A percentile compares a stretch with the other conserved stretches of the same genome.
phyloP scores from a whole-genome alignment of 2,797 vertebrate genomes.

The Oreochromis mossambicus region DNA sequence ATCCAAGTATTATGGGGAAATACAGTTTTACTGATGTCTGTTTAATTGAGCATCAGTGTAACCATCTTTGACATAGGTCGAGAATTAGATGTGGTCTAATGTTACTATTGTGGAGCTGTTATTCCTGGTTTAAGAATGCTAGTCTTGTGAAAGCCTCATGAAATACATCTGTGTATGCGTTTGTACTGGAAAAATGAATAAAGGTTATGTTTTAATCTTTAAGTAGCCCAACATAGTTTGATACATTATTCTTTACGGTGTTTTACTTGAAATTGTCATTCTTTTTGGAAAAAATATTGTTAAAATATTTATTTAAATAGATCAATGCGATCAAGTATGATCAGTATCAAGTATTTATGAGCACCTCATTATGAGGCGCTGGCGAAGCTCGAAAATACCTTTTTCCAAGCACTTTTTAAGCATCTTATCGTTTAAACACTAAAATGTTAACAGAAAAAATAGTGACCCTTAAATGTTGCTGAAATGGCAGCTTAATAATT shows the following conservation, averaged over 20 bases:
- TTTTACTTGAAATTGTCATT: neutral
- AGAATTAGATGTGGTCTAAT: neutral
- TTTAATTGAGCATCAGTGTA: neutral
- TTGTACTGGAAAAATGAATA: neutral
- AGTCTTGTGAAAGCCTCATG: neutral
- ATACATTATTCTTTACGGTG: neutral
- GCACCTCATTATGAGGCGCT: neutral
- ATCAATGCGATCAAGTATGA: neutral
- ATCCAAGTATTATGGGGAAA: neutral
- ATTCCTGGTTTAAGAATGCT: neutral
- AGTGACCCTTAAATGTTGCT: neutral
- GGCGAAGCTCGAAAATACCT: neutral
- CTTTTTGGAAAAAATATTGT: neutral
- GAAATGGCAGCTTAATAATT: neutral
- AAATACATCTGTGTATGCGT: neutral
- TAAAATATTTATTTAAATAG: rapidly evolving
- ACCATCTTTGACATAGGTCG: neutral
- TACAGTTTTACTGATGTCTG: neutral
- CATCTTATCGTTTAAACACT: neutral
- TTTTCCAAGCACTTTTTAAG: neutral
- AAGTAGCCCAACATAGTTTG: neutral
- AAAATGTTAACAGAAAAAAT: rapidly evolving
- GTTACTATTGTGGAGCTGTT: neutral
- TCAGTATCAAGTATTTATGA: neutral
- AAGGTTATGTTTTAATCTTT: neutral